Base-by-base conservation (phyloP, 2,113 vertebrate species). In the Vulpes vulpes region DNA sequence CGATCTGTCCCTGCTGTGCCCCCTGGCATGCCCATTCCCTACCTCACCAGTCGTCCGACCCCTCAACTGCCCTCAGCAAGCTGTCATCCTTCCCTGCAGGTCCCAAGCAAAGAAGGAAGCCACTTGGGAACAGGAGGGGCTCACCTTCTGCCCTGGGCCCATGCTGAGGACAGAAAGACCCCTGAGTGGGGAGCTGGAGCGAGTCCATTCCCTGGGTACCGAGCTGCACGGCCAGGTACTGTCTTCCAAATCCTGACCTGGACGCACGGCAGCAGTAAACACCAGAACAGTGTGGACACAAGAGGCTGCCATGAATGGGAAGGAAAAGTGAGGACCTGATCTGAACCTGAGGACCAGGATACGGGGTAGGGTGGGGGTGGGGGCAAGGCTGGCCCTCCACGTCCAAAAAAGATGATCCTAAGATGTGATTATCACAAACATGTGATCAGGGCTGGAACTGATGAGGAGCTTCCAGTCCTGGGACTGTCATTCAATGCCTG, bases 361-460 rank as follows among this genome's bases (percentile, higher is more conserved):
- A 43, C 6, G 5, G 43, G 0, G 38, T 1, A 35, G 30, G 2
- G 3, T 12, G 25, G 23, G 23, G 1, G 6, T 25, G 11, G 1
- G 6, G 30, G 11, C 32, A 59, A 60, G 17, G 20, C 0, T 53
- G 43, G 32, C 25, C 43, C 27, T 53, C 6, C 4, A 3, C 16
- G 11, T 27, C 20, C 8, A 43, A 3, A 8, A 67, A 79, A 71
- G 83, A 71, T 3, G 25, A 60, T 25, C 15, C 65, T 22, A 22
- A 23, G 38, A 32, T 55, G 30, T 38, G 25, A 49, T 30, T 10
- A 27, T 69, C 30, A 71, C 14, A 67, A 30, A 14, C 30, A 3
- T 11, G 11, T 53, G 60, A 51, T 49, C 25, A 20, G n/a, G 15
- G 11, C 57, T 53, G 19, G 64, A 74, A 79, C 1, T 7, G 53